Percentiles rank a stretch among this genome's conserved stretches.
Conservation (phyloP, 2,888 invertebrate species). For the Campaea margaritaria region DNA sequence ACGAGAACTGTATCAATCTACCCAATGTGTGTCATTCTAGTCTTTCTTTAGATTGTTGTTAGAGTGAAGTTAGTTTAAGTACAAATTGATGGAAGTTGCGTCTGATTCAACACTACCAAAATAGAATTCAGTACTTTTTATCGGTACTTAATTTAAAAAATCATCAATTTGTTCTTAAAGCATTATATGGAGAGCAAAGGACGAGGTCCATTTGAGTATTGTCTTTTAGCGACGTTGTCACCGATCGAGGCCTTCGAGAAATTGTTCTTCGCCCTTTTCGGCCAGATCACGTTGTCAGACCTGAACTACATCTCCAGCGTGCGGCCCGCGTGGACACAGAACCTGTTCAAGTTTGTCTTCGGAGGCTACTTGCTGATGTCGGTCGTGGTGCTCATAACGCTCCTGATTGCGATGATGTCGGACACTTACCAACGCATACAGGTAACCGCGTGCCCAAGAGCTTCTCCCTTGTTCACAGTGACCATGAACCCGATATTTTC, state of each 20-base stretch:
- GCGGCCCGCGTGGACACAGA: constrained; percentile 93
- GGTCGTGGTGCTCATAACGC: constrained; percentile 98
- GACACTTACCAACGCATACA: constrained; percentile 99
- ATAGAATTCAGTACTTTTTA: too few species aligned
- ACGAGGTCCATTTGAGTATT: constrained; percentile 78
- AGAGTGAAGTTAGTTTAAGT: constrained; percentile 57
- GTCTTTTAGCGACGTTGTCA: constrained; percentile 91
- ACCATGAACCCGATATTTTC: constrained; percentile 96
- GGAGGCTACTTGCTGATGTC: constrained; percentile 99
- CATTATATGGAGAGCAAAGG: constrained; percentile 47
- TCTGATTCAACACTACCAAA: too few species aligned
- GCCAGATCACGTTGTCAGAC: constrained; percentile 95
- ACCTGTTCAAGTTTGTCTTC: constrained; percentile 96
- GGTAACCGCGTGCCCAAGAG: constrained; percentile 87
- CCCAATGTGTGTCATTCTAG: constrained; percentile 64
- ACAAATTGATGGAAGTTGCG: constrained; percentile 60
- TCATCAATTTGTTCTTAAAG: constrained; percentile 67
- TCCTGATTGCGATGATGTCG: constrained; percentile 99
- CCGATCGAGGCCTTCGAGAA: constrained; percentile 97
- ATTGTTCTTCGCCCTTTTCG: constrained; percentile 99
- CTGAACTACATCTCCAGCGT: constrained; percentile 89
- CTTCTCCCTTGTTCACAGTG: constrained; percentile 89
- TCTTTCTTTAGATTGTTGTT: constrained; percentile 52
- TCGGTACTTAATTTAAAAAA: neutral
- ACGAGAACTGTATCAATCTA: constrained; percentile 69